These are phyloP conservation scores for Eira barbara DNA, from an alignment of 2,113 vertebrate genomes.

Conservation along the genomic window DNA sequence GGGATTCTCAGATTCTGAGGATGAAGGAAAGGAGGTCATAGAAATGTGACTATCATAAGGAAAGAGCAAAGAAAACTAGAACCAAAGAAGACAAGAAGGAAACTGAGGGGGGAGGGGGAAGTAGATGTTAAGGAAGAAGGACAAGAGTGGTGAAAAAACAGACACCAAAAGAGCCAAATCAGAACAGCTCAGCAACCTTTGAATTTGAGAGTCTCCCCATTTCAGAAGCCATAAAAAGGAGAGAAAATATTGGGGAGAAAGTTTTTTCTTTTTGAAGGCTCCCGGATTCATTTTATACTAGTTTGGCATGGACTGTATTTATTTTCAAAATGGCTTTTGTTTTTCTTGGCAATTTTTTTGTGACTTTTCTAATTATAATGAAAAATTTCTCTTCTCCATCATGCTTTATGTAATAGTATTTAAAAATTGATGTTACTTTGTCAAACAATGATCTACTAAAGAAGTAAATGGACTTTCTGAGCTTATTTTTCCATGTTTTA, in stretches of 20 bases:
- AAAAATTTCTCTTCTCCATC: slow-evolving; percentile 86
- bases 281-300: slow-evolving; percentile 86
- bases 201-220: slow-evolving; percentile 79
- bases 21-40: slow-evolving; percentile 92
- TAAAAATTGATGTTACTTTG: slow-evolving; percentile 88
- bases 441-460: slow-evolving; percentile 88
- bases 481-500: slow-evolving; percentile 88
- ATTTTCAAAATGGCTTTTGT: slow-evolving; percentile 85
- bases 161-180: slow-evolving; percentile 84
- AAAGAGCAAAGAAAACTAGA: slow-evolving; percentile 88
- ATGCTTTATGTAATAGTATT: slow-evolving; percentile 89
- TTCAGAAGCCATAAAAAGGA: slow-evolving; percentile 77
- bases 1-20: slow-evolving; percentile 95
- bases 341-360: slow-evolving; percentile 86
- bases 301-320: slow-evolving; percentile 89
- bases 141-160: background rate
- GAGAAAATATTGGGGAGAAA: slow-evolving; percentile 74
- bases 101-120: slow-evolving; percentile 78
- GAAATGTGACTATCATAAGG: slow-evolving; percentile 91
- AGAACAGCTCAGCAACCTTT: slow-evolving; percentile 91
- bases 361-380: slow-evolving; percentile 89
- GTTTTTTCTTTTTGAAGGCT: slow-evolving; percentile 79
- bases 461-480: slow-evolving; percentile 87
- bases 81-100: slow-evolving; percentile 93
- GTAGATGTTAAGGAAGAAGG: background rate